phyloP scores from a whole-genome alignment of 2,797 vertebrate genomes.

The Melanogrammus aeglefinus region DNA sequence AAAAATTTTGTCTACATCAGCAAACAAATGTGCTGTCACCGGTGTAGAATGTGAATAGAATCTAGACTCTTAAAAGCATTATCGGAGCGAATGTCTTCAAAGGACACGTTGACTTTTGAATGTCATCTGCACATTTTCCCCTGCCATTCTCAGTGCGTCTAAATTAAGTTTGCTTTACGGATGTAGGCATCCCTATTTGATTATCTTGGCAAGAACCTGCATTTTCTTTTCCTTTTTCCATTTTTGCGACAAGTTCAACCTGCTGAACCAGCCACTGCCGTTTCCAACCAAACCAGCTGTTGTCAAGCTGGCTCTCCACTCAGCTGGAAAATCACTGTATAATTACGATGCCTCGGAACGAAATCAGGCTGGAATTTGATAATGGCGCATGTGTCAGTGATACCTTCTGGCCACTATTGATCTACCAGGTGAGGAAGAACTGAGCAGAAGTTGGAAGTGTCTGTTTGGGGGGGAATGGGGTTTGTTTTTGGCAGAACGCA shows the following conservation, averaged over 20 bases:
- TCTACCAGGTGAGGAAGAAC: background rate
- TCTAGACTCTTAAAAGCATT: background rate
- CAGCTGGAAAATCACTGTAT: slow-evolving; percentile 16
- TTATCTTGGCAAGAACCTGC: background rate
- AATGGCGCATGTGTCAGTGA: background rate
- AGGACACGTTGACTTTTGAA: background rate
- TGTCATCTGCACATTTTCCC: background rate
- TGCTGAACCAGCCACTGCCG: background rate
- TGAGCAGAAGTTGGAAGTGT: background rate
- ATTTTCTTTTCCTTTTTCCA: background rate
- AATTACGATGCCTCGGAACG: background rate
- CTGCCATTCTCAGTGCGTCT: background rate
- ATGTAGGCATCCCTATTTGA: background rate
- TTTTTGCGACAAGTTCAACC: background rate
- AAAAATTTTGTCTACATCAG: background rate
- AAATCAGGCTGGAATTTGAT: slow-evolving; percentile 3
- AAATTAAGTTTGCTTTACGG: background rate
- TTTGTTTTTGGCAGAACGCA: background rate
- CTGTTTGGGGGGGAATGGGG: background rate
- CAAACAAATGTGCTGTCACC: background rate
- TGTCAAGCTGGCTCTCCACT: background rate
- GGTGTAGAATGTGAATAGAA: background rate
- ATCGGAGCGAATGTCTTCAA: background rate
- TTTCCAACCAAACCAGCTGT: slow-evolving; percentile 7
- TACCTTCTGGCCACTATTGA: slow-evolving; percentile 13